Evolutionary conservation across 2,113 vertebrate species (phyloP).

Genomic region (Cyprinodon variegatus): DNA sequence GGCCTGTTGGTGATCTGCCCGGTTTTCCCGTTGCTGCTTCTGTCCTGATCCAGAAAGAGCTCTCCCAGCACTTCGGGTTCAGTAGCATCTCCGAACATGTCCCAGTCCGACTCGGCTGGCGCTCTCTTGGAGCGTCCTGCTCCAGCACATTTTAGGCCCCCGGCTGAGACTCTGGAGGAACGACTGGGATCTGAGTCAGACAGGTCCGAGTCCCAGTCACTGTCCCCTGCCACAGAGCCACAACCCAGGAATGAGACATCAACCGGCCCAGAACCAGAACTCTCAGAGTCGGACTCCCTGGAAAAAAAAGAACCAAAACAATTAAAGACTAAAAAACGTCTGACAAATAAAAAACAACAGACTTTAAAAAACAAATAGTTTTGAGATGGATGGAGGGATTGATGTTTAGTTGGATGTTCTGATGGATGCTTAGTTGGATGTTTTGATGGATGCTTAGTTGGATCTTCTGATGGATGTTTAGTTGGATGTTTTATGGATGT

Average conservation of each 20-base stretch:
- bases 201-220: conserved; percentile 82
- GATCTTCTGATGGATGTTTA: no score
- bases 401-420: no score
- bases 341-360: not conserved
- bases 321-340: not conserved
- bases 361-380: no score
- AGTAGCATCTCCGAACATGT: conserved; percentile 59
- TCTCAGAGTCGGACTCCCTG: conserved; percentile 80
- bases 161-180: conserved; percentile 44
- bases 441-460: no score
- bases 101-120: conserved; percentile 66
- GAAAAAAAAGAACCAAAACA: conserved; percentile 17
- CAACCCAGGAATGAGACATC: conserved; percentile 72
- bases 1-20: conserved; percentile 19
- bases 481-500: no score
- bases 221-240: conserved; percentile 76
- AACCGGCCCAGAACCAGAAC: conserved; percentile 77
- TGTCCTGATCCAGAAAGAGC: conserved; percentile 44
- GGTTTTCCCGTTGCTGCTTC: conserved; percentile 4
- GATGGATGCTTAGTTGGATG: no score
- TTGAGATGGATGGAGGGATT: no score
- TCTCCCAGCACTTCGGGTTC: conserved; percentile 56
- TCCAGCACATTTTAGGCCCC: conserved; percentile 26
- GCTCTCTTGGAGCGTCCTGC: conserved; percentile 27
- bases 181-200: conserved; percentile 74